Percentiles rank a stretch among this genome's conserved stretches.
These are phyloP conservation scores for Leptopilina drosophilae DNA, from an alignment of 2,888 invertebrate species.

Conservation along the genomic window DNA sequence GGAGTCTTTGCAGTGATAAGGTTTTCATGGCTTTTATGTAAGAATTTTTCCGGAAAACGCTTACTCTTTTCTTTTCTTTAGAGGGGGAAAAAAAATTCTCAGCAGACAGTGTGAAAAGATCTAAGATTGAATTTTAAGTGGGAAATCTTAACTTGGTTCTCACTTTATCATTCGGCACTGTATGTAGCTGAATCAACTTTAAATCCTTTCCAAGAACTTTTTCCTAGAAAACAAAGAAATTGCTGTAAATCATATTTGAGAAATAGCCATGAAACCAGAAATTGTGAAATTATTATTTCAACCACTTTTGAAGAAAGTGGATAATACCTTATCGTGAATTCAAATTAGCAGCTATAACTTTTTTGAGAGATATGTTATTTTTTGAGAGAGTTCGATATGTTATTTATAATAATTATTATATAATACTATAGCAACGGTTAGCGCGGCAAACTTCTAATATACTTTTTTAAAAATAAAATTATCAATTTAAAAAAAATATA, in stretches of 20 bases:
- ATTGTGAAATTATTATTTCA: not conserved
- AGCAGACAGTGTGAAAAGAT: slow-evolving; percentile 1
- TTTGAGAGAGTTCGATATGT: too few relatives aligned
- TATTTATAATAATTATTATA: too few relatives aligned
- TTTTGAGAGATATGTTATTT: too few relatives aligned
- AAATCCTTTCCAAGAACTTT: not conserved
- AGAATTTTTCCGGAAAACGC: not conserved
- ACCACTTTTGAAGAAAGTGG: not conserved
- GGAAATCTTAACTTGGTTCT: not conserved
- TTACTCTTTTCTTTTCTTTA: not conserved
- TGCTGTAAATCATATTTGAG: not conserved
- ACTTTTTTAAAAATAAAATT: too few relatives aligned
- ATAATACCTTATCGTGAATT: not conserved
- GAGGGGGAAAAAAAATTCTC: too few relatives aligned
- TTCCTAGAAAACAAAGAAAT: not conserved
- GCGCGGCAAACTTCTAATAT: too few relatives aligned
- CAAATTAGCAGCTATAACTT: too few relatives aligned
- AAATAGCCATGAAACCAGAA: not conserved
- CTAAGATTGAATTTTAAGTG: slow-evolving; percentile 29
- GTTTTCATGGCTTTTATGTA: slow-evolving; percentile 16
- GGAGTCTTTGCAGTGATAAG: slow-evolving; percentile 27
- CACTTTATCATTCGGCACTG: slow-evolving; percentile 1
- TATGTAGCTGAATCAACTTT: not conserved
- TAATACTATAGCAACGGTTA: too few relatives aligned
- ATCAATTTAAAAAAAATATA: too few relatives aligned